Base-by-base conservation (phyloP, 2,113 vertebrate species). In the Heterocephalus glaber region DNA sequence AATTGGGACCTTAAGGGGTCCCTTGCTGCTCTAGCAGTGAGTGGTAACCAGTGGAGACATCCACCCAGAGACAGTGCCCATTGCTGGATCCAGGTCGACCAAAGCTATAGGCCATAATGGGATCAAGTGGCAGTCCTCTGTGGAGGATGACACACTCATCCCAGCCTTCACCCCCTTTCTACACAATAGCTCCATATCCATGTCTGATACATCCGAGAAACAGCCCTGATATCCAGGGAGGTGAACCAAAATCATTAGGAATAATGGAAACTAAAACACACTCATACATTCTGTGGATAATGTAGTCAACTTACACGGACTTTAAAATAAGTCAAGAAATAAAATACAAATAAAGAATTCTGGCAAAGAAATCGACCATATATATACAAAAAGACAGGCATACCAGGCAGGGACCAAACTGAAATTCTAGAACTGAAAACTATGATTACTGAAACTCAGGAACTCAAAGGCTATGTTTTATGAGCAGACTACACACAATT, bases 321-420 rank as follows among this genome's bases (percentile, higher is more conserved):
- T 88, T 94, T 68, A 66, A 94, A 86, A 54, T 20, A 94, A n/a
- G 11, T 82, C 58, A 76, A 70, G 6, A 93, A 76, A 84, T 95
- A 81, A 92, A 74, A 96, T 83, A 2, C 49, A 22, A n/a, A 52
- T 79, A 56, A 92, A n/a, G 6, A 92, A 56, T 89, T 84, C 66
- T 72, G 41, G 28, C 10, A 74, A 74, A 54, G 17, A 68, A 89
- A 89, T 47, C 24, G 11, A 61, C 63, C 35, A 49, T 47, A 38
- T 52, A 66, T 63, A 19, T 26, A 26, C 24, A 24, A 58, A 83
- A 89, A 10, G 11, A 70, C 12, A 84, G 8, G 24, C 8, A 89
- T 6, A 60, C 63, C 52, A 61, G 3, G 68, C 66, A 89, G 86
- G 30, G 52, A 76, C 6, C 26, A 77, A 56, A 82, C 6, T 22